These are phyloP conservation scores for Chalcosyrphus nemorum DNA, from an alignment of 2,888 invertebrate genomes.

Conservation along the genomic window DNA sequence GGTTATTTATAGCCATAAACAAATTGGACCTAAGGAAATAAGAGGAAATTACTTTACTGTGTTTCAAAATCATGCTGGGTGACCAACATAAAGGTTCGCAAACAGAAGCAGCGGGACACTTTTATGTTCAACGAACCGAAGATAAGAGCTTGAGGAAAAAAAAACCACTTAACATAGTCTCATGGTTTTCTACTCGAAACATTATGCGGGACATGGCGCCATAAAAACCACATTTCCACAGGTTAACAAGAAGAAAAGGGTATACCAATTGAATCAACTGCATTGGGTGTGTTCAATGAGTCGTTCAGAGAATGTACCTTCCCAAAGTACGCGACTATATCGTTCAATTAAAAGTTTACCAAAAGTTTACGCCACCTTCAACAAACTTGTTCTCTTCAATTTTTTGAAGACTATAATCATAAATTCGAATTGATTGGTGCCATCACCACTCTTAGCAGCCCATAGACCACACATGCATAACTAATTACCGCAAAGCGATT, in stretches of 20 bases:
- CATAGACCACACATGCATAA: constrained; percentile 23
- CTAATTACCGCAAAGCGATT: constrained; percentile 61
- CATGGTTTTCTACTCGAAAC: not conserved
- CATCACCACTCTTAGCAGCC: not conserved
- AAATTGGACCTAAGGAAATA: not conserved
- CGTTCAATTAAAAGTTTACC: constrained; percentile 3
- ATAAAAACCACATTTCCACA: not conserved
- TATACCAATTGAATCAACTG: too few species aligned
- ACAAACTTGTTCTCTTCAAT: not conserved
- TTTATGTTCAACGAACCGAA: not conserved
- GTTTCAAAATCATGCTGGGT: not conserved
- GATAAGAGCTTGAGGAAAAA: not conserved
- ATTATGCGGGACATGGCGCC: not conserved
- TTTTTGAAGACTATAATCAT: not conserved
- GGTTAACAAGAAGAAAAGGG: not conserved
- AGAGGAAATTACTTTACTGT: too few species aligned
- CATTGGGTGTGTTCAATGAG: not conserved
- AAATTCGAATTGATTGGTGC: constrained; percentile 10
- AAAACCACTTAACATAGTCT: not conserved
- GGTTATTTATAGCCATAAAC: not conserved
- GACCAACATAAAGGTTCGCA: not conserved
- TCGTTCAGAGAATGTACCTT: too few species aligned
- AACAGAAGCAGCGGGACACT: not conserved
- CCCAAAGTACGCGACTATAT: not conserved
- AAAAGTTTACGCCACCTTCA: not conserved